Base-by-base conservation (phyloP, 2,113 vertebrate species). In the Pomatostomus ruficeps region DNA sequence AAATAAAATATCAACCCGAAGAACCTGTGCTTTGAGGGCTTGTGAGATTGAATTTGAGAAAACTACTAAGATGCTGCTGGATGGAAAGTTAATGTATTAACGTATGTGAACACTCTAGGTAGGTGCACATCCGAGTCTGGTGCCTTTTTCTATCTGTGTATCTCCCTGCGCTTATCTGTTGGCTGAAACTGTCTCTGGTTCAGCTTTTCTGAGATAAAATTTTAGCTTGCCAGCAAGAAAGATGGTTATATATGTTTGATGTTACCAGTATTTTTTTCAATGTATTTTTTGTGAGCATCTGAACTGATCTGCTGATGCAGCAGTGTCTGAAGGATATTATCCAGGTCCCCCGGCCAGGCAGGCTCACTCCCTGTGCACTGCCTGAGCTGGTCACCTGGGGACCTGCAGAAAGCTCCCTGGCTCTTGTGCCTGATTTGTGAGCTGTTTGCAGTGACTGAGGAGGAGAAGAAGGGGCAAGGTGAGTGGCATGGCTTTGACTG, bases 171-270 rank as follows among this genome's bases (percentile, higher is more conserved):
- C 45, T 85, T 94, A 49, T 38, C 46, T 10, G 0, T 66, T 80
- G 51, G 21, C 43, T 92, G 55, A 63, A 59, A 51, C 17, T 29
- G 31, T 36, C 55, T 66, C 22, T 40, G 35, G 23, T 85, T 94
- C 49, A 62, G 71, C 23, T 91, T 86, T 94, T 74, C 62, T 66
- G 38, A 71, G 35, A 62, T 78, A 88, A 62, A 85, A 54, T 54
- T 76, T 57, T 58, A 58, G 25, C 46, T 75, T 91, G 45, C 57
- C 20, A 19, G 35, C 13, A 35, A 46, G 55, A 58, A 68, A 31
- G 21, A 36, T 17, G 6, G 5, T 40, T 71, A 17, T 51, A 11
- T 80, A 2, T 66, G 12, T 84, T 84, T 81, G 65, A 43, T 35
- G 14, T 59, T 90, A 33, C 55, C 5, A 4, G 13, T 58, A 65